Percentiles rank a stretch among this genome's conserved stretches.
Conservation (phyloP, 64 coral and sea anemone genomes). For the Pachyseris speciosa region DNA sequence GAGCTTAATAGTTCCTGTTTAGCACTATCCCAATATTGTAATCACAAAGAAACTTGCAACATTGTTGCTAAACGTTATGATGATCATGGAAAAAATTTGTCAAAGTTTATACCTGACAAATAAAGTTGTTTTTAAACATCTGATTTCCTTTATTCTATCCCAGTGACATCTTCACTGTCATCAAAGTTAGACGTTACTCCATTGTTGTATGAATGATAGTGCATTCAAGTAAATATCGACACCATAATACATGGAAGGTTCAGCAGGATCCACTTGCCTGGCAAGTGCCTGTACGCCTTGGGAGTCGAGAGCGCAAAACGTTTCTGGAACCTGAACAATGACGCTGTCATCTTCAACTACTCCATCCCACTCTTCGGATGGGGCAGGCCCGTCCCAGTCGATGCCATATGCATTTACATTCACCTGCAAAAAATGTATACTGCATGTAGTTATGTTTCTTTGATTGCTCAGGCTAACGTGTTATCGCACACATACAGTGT, state of each 20-base stretch:
- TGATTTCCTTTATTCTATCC: background rate
- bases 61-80: background rate
- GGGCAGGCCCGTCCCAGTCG: too few relatives aligned
- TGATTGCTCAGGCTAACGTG: background rate
- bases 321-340: background rate
- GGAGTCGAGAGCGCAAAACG: background rate
- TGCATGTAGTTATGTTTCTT: background rate
- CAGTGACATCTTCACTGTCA: background rate
- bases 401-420: background rate
- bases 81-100: background rate
- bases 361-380: constrained; percentile 24
- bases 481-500: constrained; percentile 1
- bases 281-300: background rate
- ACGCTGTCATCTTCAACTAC: background rate
- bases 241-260: constrained; percentile 6
- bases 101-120: background rate
- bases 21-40: background rate
- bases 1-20: background rate
- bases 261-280: background rate
- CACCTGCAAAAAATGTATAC: background rate
- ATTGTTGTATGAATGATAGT: background rate
- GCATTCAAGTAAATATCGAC: constrained; percentile 1
- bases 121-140: background rate
- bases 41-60: background rate
- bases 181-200: background rate